phyloP scores from a whole-genome alignment of 2,888 invertebrate species.

The Chloroclystis v-ata region DNA sequence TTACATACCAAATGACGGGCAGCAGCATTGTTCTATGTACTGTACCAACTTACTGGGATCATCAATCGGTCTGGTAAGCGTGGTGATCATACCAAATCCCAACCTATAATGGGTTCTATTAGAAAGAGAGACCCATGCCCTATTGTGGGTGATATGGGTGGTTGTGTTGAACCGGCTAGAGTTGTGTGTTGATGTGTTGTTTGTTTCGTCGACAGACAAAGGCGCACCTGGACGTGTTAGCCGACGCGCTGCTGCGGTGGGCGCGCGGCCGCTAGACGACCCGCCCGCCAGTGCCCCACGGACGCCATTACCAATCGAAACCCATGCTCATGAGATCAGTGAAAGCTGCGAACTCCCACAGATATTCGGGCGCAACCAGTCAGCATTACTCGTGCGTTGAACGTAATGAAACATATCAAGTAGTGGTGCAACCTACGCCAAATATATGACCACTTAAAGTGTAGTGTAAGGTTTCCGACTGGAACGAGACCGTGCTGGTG shows the following conservation, averaged over 20 bases:
- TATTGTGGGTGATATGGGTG: too few relatives aligned
- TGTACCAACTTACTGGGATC: too few relatives aligned
- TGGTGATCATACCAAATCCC: too few relatives aligned
- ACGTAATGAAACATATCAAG: conserved; percentile 76
- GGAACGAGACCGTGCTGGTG: conserved; percentile 41
- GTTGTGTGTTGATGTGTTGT: neutral
- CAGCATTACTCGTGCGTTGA: conserved; percentile 59
- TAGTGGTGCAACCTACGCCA: conserved; percentile 69
- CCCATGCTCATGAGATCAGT: conserved; percentile 57
- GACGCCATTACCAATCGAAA: conserved; percentile 47
- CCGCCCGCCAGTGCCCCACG: conserved; percentile 55
- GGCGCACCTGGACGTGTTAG: conserved; percentile 95
- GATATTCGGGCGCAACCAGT: conserved; percentile 70
- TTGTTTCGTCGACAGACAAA: conserved; percentile 83
- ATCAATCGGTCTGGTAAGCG: too few relatives aligned
- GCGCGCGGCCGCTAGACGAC: conserved; percentile 90
- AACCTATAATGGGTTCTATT: too few relatives aligned
- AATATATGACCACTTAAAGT: conserved; percentile 66
- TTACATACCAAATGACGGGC: too few relatives aligned
- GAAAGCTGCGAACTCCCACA: conserved; percentile 61
- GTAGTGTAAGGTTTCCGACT: conserved; percentile 66
- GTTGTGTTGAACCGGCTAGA: too few relatives aligned
- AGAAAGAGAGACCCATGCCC: too few relatives aligned
- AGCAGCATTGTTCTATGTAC: too few relatives aligned
- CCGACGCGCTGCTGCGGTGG: conserved; percentile 95